Conservation (phyloP, 2,113 vertebrate species). For the Aegotheles bennettii region DNA sequence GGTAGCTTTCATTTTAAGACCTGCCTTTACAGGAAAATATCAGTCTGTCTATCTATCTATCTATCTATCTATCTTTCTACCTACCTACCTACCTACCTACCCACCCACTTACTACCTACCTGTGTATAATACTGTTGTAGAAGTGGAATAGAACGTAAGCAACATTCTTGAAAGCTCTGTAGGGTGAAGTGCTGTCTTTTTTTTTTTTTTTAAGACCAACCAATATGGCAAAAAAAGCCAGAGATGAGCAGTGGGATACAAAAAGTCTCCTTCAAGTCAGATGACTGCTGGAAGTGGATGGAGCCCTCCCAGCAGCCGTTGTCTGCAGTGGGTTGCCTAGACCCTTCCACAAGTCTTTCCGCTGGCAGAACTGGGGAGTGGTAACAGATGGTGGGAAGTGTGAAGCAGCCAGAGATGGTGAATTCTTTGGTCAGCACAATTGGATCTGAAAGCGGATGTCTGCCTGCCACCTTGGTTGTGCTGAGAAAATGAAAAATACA, state of each 20-base stretch:
- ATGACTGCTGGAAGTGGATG: background rate
- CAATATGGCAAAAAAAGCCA: background rate
- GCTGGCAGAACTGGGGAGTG: background rate
- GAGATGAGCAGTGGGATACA: background rate
- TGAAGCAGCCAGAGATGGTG: background rate
- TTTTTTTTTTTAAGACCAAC: background rate
- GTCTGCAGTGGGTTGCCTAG: background rate
- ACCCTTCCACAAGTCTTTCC: background rate
- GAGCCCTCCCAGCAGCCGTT: background rate
- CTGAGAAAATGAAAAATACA: background rate
- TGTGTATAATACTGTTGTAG: background rate
- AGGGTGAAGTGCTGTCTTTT: background rate
- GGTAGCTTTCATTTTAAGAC: background rate
- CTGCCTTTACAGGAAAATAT: background rate
- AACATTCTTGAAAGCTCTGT: background rate
- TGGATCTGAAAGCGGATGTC: background rate
- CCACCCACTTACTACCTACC: background rate
- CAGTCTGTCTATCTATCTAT: background rate
- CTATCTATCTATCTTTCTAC: background rate
- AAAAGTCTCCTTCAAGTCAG: background rate
- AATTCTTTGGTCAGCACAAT: slow-evolving; percentile 22
- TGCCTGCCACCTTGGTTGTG: background rate
- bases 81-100: background rate
- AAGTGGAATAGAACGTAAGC: background rate
- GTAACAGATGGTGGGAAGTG: background rate